A percentile compares a stretch with the other conserved stretches of the same genome.
Conservation (phyloP, 2,797 vertebrate species). For the Pseudocheirus occidentalis region DNA sequence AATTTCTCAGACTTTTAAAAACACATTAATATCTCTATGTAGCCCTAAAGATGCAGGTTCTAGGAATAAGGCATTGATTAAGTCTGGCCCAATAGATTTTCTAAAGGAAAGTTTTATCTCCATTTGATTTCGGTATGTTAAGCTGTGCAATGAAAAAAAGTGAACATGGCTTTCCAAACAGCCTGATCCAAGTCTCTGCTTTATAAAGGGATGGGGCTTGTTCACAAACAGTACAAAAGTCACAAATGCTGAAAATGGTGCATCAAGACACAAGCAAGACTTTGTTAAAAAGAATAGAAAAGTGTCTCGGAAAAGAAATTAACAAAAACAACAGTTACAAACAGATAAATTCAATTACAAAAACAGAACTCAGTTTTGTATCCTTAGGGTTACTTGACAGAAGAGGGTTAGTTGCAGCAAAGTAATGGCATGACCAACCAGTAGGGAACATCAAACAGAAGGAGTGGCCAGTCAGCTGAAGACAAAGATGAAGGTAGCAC, state of each 20-base stretch:
- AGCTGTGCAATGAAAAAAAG: slow-evolving; percentile 80
- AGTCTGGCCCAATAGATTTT: slow-evolving; percentile 87
- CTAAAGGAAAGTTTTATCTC: slow-evolving; percentile 81
- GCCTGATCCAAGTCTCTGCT: slow-evolving; percentile 77
- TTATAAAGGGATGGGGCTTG: slow-evolving; percentile 77
- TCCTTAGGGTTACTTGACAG: slow-evolving; percentile 82
- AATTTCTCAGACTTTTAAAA: slow-evolving; percentile 78
- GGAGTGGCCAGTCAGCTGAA: slow-evolving; percentile 62
- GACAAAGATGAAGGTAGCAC: slow-evolving; percentile 74
- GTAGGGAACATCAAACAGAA: slow-evolving; percentile 64
- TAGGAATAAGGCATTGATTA: slow-evolving; percentile 88
- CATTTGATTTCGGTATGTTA: slow-evolving; percentile 80
- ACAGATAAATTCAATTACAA: slow-evolving; percentile 85
- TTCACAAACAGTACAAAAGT: slow-evolving; percentile 84
- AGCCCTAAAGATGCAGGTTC: slow-evolving; percentile 83
- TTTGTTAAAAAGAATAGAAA: slow-evolving; percentile 84
- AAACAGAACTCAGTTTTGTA: slow-evolving; percentile 81
- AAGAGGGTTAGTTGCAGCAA: slow-evolving; percentile 78
- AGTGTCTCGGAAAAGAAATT: slow-evolving; percentile 80
- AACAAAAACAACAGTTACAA: slow-evolving; percentile 84
- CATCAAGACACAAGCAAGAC: slow-evolving; percentile 81
- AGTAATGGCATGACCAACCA: slow-evolving; percentile 70
- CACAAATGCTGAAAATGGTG: slow-evolving; percentile 82
- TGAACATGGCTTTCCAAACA: slow-evolving; percentile 81
- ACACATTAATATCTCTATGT: slow-evolving; percentile 77